Evolutionary conservation across 2,113 vertebrate genomes (phyloP).

Genomic region (Ammodytes dubius): DNA sequence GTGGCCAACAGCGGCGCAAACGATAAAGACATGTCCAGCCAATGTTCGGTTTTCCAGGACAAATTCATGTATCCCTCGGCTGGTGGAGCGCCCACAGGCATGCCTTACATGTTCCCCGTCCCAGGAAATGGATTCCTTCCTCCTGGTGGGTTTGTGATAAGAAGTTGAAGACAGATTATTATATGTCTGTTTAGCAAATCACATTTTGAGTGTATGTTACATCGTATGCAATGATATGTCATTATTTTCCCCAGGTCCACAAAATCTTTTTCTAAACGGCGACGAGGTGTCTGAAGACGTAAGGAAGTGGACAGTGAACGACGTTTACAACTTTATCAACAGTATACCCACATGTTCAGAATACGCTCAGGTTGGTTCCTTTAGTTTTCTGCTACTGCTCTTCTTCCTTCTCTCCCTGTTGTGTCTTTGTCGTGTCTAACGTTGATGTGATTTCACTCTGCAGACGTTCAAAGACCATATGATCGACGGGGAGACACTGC

Average conservation of each 20-base stretch:
- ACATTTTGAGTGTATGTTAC: neutral
- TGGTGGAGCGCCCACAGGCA: constrained; percentile 76
- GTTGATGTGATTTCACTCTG: constrained; percentile 12
- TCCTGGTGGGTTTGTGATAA: constrained; percentile 70
- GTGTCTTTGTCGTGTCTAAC: constrained; percentile 6
- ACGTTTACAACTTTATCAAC: constrained; percentile 91
- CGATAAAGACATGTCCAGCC: constrained; percentile 85
- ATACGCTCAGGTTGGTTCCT: constrained; percentile 91
- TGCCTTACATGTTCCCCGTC: constrained; percentile 88
- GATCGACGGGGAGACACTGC: constrained; percentile 96
- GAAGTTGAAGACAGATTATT: neutral
- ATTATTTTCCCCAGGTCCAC: constrained; percentile 80
- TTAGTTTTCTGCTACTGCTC: neutral
- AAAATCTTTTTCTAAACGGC: constrained; percentile 85
- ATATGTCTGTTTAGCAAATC: neutral
- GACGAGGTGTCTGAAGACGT: constrained; percentile 90
- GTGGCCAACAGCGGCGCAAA: constrained; percentile 70
- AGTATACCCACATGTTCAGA: constrained; percentile 92
- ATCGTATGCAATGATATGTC: neutral
- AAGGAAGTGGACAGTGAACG: constrained; percentile 93
- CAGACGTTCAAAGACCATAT: constrained; percentile 95
- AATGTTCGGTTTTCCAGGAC: constrained; percentile 86
- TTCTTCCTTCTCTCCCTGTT: neutral
- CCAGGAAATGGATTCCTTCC: constrained; percentile 82
- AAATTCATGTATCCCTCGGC: constrained; percentile 87